Evolutionary conservation across 1,140 invertebrate species (phyloP), one percentile per base, ranked within the genome.

Genomic region (Rhizoglyphus robini): DNA sequence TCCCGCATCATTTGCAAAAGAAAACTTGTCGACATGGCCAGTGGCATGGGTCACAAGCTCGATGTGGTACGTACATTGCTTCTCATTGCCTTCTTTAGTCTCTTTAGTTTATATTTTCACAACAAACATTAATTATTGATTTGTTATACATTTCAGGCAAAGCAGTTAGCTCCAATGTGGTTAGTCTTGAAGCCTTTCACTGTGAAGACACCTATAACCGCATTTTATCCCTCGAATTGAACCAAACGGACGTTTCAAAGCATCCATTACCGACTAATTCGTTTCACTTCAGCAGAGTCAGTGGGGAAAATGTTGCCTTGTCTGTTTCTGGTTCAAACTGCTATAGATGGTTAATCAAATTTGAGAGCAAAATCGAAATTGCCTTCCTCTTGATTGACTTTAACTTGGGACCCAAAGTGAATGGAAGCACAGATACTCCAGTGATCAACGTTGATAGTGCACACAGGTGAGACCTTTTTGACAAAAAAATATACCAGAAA

Each of bases 31-130:
- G 15, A n/a, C 46, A 47, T 38, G 63, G 63, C 15, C 23, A 5
- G 11, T 64, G 63, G 63, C 41, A 4, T 32, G 63, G 63, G 25
- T 11, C 20, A 31, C 41, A 11, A n/a, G 63, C 63, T n/a, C 25
- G 63, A 8, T 64, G 63, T 51, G 63, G 63, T 64, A 63, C 41
- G 58, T 32, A 3, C 18, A n/a, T n/a, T n/a, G n/a, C n/a, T n/a
- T n/a, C n/a, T n/a, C n/a, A n/a, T n/a, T n/a, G n/a, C n/a, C n/a
- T n/a, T n/a, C n/a, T n/a, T n/a, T n/a, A n/a, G n/a, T n/a, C n/a
- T n/a, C n/a, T n/a, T n/a, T n/a, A n/a, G 15, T 46, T 15, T 46
- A n/a, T n/a, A n/a, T n/a, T n/a, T n/a, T n/a, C n/a, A n/a, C n/a
- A n/a, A n/a, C n/a, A n/a, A n/a, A 46, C 41, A 46, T 23, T 15